Conservation (phyloP, 2,797 vertebrate species). For the Amniataba percoides region DNA sequence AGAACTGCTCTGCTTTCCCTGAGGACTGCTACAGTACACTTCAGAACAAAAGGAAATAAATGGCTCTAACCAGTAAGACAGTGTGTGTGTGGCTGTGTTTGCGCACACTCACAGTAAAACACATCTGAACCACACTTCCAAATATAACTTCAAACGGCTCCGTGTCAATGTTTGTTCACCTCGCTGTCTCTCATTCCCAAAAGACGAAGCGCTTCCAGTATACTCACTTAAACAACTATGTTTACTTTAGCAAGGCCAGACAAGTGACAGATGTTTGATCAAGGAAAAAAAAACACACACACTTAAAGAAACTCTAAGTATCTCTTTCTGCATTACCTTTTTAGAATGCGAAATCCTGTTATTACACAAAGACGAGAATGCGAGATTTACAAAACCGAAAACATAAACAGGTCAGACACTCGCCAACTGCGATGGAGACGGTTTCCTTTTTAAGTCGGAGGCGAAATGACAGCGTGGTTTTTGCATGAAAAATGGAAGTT, state of each 20-base stretch:
- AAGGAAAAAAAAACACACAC: conserved; percentile 16
- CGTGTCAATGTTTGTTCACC: conserved; percentile 78
- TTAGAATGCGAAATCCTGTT: conserved; percentile 17
- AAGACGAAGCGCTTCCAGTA: conserved; percentile 61
- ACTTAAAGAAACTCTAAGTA: conserved; percentile 29
- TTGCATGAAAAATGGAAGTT: neutral
- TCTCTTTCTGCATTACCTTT: neutral
- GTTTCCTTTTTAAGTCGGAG: conserved; percentile 14
- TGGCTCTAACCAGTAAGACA: conserved; percentile 57
- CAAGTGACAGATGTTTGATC: conserved; percentile 69
- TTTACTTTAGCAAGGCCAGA: conserved; percentile 67
- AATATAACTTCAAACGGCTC: conserved; percentile 79
- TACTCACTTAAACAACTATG: conserved; percentile 64
- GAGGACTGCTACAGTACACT: conserved; percentile 57
- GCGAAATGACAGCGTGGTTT: conserved; percentile 26
- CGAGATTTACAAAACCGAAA: conserved; percentile 7
- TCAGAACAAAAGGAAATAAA: conserved; percentile 73
- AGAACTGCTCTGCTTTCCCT: conserved; percentile 46
- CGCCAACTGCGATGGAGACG: neutral
- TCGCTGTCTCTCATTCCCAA: conserved; percentile 69
- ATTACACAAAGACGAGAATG: conserved; percentile 13
- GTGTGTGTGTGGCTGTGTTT: neutral
- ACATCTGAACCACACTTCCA: conserved; percentile 67
- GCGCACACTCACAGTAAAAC: conserved; percentile 31
- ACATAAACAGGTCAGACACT: conserved; percentile 35